These are phyloP conservation scores for Hyles lineata DNA, from an alignment of 2,888 invertebrate species.

Conservation along the genomic window DNA sequence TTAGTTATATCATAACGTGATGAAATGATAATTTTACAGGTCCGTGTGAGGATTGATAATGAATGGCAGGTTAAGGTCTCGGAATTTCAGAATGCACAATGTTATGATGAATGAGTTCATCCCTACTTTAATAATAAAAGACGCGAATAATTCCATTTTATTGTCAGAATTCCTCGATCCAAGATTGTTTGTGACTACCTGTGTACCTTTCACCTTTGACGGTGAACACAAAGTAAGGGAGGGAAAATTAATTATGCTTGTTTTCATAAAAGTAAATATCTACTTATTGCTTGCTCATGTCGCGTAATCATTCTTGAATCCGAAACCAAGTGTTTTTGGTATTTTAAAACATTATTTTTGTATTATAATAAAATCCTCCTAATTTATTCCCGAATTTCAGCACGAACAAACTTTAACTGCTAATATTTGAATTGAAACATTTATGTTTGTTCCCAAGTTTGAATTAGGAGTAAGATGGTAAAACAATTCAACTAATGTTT, in stretches of 20 bases:
- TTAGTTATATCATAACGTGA: too few species aligned
- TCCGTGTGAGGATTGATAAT: too few species aligned
- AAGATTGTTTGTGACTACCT: neutral
- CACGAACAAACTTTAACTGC: neutral
- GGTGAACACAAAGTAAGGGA: neutral
- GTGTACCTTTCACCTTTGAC: slow-evolving; percentile 3
- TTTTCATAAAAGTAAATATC: slow-evolving; percentile 18
- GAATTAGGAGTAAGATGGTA: neutral
- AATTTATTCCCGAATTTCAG: neutral
- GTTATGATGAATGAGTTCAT: too few species aligned
- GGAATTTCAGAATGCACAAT: too few species aligned
- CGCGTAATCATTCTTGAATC: neutral
- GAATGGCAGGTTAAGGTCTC: too few species aligned
- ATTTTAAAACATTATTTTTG: neutral
- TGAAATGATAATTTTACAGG: too few species aligned
- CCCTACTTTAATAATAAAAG: too few species aligned
- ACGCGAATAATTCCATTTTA: too few species aligned
- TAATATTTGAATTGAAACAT: slow-evolving; percentile 1
- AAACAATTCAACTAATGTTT: neutral
- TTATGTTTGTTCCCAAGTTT: slow-evolving; percentile 8
- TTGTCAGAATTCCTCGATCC: too few species aligned
- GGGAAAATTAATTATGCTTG: slow-evolving; percentile 14
- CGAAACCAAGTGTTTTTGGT: neutral
- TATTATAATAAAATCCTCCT: neutral
- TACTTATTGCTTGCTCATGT: slow-evolving; percentile 8